These are phyloP conservation scores for Pristiophorus japonicus DNA, from an alignment of 2,113 vertebrate genomes.

Conservation along the genomic window DNA sequence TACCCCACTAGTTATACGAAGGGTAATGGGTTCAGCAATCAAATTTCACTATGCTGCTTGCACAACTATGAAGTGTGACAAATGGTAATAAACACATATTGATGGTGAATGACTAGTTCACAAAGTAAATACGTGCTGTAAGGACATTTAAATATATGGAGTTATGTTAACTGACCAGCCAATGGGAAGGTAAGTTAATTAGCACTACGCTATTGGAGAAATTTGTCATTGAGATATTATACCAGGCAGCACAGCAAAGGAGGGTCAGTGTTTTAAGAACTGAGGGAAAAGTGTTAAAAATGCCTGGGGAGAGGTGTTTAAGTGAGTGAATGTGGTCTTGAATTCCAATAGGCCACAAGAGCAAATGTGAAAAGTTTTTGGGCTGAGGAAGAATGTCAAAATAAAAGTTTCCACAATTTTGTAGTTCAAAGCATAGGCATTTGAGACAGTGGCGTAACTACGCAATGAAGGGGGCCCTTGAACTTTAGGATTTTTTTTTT, in stretches of 20 bases:
- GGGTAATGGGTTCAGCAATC: background rate
- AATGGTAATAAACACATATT: background rate
- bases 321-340: too few species aligned
- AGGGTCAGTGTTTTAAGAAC: background rate
- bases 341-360: too few species aligned
- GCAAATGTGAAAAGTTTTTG: background rate
- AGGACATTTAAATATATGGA: background rate
- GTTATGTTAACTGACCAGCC: background rate
- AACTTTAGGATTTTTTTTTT: too few species aligned
- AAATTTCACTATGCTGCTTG: background rate
- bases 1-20: background rate
- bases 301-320: too few species aligned
- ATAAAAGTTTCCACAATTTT: background rate
- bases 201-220: background rate
- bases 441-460: too few species aligned
- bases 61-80: background rate
- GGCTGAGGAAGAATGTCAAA: background rate
- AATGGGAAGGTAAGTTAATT: background rate
- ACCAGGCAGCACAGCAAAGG: background rate
- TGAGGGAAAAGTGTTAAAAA: background rate
- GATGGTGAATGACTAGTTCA: background rate
- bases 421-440: too few species aligned
- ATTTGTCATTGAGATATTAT: background rate
- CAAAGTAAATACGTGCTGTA: background rate
- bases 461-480: too few species aligned